Evolutionary conservation across 2,797 vertebrate species (phyloP).

Genomic region (Odontamblyopus rebecca): DNA sequence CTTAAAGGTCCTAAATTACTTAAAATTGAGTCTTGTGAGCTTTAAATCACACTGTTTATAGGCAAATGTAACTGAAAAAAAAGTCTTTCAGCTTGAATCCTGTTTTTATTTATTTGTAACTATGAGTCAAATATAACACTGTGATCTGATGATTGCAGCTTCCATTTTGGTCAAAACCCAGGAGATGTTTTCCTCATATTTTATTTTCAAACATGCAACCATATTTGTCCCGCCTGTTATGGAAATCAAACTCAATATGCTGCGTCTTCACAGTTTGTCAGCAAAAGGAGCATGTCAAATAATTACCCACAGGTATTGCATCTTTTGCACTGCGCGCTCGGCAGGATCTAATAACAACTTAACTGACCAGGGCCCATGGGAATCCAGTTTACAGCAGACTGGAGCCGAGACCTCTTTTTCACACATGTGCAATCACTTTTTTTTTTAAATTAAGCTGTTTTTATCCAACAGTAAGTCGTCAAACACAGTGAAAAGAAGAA

Average conservation of each 20-base stretch:
- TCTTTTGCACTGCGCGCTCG: slow-evolving; percentile 27
- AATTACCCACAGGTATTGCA: slow-evolving; percentile 38
- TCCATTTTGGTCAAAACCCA: slow-evolving; percentile 14
- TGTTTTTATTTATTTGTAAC: slow-evolving; percentile 3
- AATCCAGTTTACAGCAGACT: slow-evolving; percentile 45
- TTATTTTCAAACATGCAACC: slow-evolving; percentile 8
- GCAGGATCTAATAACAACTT: slow-evolving; percentile 56
- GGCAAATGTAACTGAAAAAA: background rate
- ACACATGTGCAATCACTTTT: slow-evolving; percentile 25
- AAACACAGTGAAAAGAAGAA: background rate
- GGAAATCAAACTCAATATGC: slow-evolving; percentile 21
- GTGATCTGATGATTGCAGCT: slow-evolving; percentile 9
- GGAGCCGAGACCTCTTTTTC: slow-evolving; percentile 51
- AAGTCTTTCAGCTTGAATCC: background rate
- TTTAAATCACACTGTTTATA: background rate
- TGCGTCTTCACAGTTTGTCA: slow-evolving; percentile 13
- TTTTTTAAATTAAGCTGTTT: background rate
- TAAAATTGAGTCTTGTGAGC: too few species aligned
- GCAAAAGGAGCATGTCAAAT: slow-evolving; percentile 39
- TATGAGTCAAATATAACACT: slow-evolving; percentile 5
- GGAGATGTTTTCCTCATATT: slow-evolving; percentile 8
- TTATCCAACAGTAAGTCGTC: background rate
- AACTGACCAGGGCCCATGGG: slow-evolving; percentile 57
- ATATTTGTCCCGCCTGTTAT: slow-evolving; percentile 14
- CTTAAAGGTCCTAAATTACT: too few species aligned